phyloP scores from a whole-genome alignment of 2,888 invertebrate species.

The Ornithoptera alexandrae region DNA sequence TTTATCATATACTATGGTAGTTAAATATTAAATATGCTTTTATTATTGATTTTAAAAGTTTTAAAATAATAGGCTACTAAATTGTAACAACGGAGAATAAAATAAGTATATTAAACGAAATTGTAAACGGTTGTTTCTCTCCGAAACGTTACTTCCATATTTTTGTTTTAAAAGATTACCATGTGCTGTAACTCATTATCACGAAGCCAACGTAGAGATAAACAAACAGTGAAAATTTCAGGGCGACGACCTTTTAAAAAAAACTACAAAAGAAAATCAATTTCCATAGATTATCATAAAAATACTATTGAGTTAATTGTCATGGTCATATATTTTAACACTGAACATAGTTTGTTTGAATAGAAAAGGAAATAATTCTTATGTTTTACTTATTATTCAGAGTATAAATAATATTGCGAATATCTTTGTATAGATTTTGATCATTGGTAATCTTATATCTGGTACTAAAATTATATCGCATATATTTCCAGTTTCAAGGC shows the following conservation, averaged over 20 bases:
- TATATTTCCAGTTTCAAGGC: constrained; percentile 20
- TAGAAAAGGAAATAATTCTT: background rate
- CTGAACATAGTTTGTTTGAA: background rate
- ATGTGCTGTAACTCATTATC: background rate
- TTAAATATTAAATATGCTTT: too few species aligned
- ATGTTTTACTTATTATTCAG: background rate
- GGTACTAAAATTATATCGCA: constrained; percentile 24
- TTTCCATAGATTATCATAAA: background rate
- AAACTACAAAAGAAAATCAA: background rate
- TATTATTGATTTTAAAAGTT: too few species aligned
- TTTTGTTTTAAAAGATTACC: background rate
- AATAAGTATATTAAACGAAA: too few species aligned
- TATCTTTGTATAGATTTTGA: background rate
- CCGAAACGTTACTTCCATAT: background rate
- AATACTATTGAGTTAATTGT: background rate
- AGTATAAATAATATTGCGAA: background rate
- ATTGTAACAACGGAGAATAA: too few species aligned
- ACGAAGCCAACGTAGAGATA: constrained; percentile 12
- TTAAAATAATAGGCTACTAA: too few species aligned
- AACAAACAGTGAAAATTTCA: constrained; percentile 7
- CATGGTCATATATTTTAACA: background rate
- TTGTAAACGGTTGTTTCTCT: background rate
- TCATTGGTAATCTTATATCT: constrained; percentile 1
- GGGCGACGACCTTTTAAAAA: background rate
- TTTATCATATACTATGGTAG: too few species aligned